Conservation (phyloP, 2,797 vertebrate genomes). For the Atherinosoma microstoma region DNA sequence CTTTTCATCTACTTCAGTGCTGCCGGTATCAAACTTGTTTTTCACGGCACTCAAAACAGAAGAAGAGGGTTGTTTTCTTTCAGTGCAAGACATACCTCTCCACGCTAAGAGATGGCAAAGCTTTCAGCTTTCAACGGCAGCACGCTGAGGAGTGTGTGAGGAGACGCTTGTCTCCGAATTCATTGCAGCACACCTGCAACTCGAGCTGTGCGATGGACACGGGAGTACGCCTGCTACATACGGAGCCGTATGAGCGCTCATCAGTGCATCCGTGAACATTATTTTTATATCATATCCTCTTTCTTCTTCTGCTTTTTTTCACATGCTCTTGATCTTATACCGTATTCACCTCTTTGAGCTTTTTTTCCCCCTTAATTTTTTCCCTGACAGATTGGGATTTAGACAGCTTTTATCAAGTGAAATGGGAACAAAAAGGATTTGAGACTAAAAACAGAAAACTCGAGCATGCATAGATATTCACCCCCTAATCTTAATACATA, state of each 20-base stretch:
- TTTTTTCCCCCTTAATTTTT: no score
- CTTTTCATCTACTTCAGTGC: conserved; percentile 17
- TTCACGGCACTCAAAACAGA: conserved; percentile 37
- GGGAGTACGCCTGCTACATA: not conserved
- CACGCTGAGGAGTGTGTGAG: conserved; percentile 40
- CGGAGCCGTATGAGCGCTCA: conserved; percentile 1
- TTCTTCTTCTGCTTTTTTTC: not conserved
- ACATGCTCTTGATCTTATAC: no score
- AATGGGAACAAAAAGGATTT: no score
- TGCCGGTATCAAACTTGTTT: conserved; percentile 43
- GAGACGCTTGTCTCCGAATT: conserved; percentile 19
- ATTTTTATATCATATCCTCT: not conserved
- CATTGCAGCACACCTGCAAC: conserved; percentile 13
- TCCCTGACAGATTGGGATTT: no score
- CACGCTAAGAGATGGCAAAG: conserved; percentile 28
- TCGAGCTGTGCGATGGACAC: conserved; percentile 24
- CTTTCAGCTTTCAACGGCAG: conserved; percentile 57
- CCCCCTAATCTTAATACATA: no score
- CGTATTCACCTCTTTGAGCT: no score
- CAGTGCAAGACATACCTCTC: conserved; percentile 36
- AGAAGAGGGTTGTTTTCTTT: conserved; percentile 50
- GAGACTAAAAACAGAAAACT: no score
- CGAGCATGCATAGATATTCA: no score
- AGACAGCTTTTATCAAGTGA: no score
- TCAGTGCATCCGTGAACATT: conserved; percentile 6